A percentile compares a stretch with the other conserved stretches of the same genome.
Evolutionary conservation across 2,797 vertebrate genomes (phyloP).

Genomic region (Mus caroli): DNA sequence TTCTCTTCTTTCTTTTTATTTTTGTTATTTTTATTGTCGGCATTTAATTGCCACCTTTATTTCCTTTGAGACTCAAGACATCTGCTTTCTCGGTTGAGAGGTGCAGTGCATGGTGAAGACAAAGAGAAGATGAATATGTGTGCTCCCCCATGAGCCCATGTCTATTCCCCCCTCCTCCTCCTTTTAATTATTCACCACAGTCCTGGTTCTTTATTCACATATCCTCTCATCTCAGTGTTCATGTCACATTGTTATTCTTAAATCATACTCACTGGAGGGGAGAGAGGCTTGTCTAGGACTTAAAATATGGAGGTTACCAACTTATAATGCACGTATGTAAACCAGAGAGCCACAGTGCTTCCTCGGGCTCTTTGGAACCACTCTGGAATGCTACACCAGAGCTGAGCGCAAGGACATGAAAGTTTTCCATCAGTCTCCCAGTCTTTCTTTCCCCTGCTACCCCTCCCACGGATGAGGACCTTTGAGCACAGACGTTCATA

Average conservation of each 20-base stretch:
- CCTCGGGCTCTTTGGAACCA: not conserved
- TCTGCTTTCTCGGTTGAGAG: conserved; percentile 87
- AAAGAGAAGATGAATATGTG: conserved; percentile 87
- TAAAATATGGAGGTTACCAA: conserved; percentile 67
- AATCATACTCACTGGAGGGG: conserved; percentile 67
- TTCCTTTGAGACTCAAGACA: conserved; percentile 89
- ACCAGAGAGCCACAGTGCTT: conserved; percentile 46
- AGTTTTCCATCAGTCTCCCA: conserved; percentile 59
- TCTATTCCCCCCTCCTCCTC: conserved; percentile 68
- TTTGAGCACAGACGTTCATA: conserved; percentile 71
- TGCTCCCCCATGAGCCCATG: conserved; percentile 76
- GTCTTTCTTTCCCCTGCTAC: conserved; percentile 33
- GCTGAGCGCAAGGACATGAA: conserved; percentile 47
- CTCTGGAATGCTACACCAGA: not conserved
- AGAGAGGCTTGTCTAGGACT: conserved; percentile 63
- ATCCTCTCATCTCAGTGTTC: conserved; percentile 49
- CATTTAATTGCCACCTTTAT: conserved; percentile 91
- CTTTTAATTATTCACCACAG: conserved; percentile 79
- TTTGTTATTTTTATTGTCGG: conserved; percentile 85
- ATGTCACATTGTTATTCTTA: conserved; percentile 81
- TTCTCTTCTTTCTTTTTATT: conserved; percentile 62
- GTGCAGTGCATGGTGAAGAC: conserved; percentile 86
- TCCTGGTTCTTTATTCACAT: conserved; percentile 55
- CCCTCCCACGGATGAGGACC: conserved; percentile 65
- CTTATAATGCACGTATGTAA: conserved; percentile 29